Evolutionary conservation across 2,888 invertebrate species (phyloP).

Genomic region (Aspidiotus destructor): DNA sequence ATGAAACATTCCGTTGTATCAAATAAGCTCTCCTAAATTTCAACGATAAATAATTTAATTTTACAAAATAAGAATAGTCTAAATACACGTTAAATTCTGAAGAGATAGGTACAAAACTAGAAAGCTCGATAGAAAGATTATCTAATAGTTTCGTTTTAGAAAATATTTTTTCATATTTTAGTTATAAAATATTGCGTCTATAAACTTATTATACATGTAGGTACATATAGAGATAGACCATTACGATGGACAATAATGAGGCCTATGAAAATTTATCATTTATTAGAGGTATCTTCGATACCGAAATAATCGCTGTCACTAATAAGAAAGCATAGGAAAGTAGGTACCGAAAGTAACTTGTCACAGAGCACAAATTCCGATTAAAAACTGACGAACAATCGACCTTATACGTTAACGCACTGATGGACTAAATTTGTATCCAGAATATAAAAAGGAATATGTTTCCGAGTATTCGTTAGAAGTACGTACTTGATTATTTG

Average conservation of each 20-base stretch:
- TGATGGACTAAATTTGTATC: not conserved
- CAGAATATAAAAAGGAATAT: not conserved
- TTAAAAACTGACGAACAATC: not conserved
- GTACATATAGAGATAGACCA: no score
- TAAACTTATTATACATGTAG: not conserved
- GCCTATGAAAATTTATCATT: no score
- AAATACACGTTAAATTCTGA: not conserved
- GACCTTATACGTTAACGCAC: no score
- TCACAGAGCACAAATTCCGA: no score
- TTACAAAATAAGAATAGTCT: not conserved
- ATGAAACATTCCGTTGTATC: no score
- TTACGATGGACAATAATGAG: no score
- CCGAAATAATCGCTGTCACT: no score
- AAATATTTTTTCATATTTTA: slow-evolving; percentile 1
- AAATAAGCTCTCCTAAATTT: no score
- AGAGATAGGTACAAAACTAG: slow-evolving; percentile 24
- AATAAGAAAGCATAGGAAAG: no score
- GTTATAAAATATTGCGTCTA: slow-evolving; percentile 16
- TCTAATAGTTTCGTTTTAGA: slow-evolving; percentile 14
- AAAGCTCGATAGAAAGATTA: slow-evolving; percentile 30
- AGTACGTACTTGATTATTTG: no score
- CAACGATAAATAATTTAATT: not conserved
- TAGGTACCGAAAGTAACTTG: no score
- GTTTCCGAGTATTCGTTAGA: no score
- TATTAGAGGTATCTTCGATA: not conserved